Base-by-base conservation (phyloP, 2,888 invertebrate genomes). In the Megalurothrips usitatus region DNA sequence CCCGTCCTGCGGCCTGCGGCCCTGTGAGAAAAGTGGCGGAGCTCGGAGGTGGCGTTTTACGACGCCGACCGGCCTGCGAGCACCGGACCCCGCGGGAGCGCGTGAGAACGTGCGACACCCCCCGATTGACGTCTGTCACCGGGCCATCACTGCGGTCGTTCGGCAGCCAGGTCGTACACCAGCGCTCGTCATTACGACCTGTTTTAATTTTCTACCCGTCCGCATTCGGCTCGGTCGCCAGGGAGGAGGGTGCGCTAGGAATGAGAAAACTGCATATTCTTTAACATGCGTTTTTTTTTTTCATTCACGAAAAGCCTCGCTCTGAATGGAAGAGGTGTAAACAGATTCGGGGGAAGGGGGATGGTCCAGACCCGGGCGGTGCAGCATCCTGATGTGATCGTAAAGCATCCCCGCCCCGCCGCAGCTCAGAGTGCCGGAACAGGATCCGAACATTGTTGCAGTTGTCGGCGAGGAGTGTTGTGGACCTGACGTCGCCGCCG, bases 401-500 rank as follows among this genome's bases (percentile, higher is more conserved):
- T 58, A 58, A 58, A 58, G 34, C 34, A 43, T 43, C 34, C n/a
- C 6, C 34, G 34, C 34, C 34, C 34, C 34, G 34, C 34, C 6
- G 2, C 34, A 43, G 34, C 6, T 43, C 34, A 43, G 6, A 43
- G 34, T 43, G 34, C 34, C 68, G 68, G 68, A 75, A 75, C 68
- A 26, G 68, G 68, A 8, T 75, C 23, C 68, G 26, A 23, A 75
- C 68, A 75, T 75, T 75, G 68, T 75, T 75, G 68, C 68, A 75
- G 68, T 75, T 43, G 34, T 6, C 6, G 34, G 34, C 34, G 34
- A 6, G 34, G 2, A 43, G 6, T 43, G 6, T 43, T 43, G 34
- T 43, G 34, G 2, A 43, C 34, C 34, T 43, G 34, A 43, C 34
- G 34, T 43, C 34, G 6, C 6, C 34, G 6, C 34, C 34, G 34